phyloP scores from a whole-genome alignment of 2,113 vertebrate genomes.

The Coturnix japonica region DNA sequence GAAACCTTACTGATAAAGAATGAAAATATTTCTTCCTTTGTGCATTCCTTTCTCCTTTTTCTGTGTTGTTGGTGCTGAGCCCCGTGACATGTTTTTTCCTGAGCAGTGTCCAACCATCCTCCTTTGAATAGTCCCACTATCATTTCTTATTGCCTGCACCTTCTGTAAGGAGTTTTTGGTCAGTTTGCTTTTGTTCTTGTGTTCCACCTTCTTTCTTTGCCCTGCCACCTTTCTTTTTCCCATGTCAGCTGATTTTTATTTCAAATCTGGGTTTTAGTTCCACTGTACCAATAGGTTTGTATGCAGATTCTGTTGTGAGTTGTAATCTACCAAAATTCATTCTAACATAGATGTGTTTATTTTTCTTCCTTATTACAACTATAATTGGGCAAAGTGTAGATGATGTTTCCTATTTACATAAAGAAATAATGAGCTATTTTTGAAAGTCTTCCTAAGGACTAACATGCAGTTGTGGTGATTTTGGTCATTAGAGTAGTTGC shows the following conservation, averaged over 20 bases:
- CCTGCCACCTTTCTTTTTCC: not conserved
- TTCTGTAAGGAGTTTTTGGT: not conserved
- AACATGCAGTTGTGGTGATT: not conserved
- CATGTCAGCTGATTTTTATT: not conserved
- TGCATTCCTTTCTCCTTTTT: not conserved
- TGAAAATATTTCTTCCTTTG: no score
- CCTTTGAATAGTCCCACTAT: not conserved
- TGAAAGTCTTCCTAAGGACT: not conserved
- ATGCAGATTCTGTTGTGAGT: not conserved
- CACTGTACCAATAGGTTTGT: not conserved
- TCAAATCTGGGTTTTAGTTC: not conserved
- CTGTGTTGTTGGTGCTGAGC: rapidly evolving
- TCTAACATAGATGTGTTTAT: not conserved
- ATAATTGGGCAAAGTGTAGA: not conserved
- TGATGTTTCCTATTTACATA: not conserved
- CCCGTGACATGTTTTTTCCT: rapidly evolving
- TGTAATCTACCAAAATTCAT: not conserved
- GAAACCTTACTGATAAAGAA: no score
- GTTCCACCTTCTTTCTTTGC: not conserved
- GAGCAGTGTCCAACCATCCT: not conserved
- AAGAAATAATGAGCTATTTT: not conserved
- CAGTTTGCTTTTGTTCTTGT: not conserved
- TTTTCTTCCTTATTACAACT: not conserved
- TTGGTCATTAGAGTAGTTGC: not conserved
- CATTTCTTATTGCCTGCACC: not conserved